Evolutionary conservation across 2,797 vertebrate species (phyloP).

Genomic region (Chelmon rostratus): DNA sequence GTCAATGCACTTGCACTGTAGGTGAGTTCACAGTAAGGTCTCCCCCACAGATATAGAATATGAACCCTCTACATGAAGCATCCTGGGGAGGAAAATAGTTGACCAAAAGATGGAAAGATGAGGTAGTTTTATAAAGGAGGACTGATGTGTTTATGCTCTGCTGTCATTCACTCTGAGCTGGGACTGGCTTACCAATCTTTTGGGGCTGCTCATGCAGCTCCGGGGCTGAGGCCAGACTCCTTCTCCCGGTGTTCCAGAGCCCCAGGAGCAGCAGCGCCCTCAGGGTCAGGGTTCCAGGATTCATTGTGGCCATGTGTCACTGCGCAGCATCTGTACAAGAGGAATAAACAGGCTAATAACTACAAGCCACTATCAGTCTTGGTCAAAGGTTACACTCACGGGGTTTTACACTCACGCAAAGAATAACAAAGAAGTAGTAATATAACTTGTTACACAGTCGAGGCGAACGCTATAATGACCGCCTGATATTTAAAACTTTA

Average conservation of each 20-base stretch:
- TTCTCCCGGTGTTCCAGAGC: constrained; percentile 74
- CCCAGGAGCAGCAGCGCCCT: constrained; percentile 80
- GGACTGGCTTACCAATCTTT: constrained; percentile 80
- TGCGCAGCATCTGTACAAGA: constrained; percentile 55
- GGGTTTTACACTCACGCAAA: not conserved
- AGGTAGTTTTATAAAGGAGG: not conserved
- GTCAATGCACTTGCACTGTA: not conserved
- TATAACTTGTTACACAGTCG: not conserved
- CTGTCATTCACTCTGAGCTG: not conserved
- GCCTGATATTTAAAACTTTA: not conserved
- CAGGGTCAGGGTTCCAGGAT: constrained; percentile 59
- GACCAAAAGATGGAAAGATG: too few species aligned
- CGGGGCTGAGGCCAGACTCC: constrained; percentile 77
- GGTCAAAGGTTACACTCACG: constrained; percentile 63
- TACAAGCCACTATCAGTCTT: constrained; percentile 1
- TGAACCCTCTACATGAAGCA: not conserved
- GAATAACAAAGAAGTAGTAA: not conserved
- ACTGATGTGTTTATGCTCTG: not conserved
- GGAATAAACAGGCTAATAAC: not conserved
- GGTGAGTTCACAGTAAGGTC: not conserved
- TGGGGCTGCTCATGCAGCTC: constrained; percentile 76
- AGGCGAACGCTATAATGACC: not conserved
- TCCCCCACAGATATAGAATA: not conserved
- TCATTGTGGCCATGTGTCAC: constrained; percentile 70
- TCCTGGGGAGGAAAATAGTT: not conserved